Percentiles rank a stretch among this genome's conserved stretches.
phyloP scores from a whole-genome alignment of 2,113 vertebrate genomes.

The Thunnus maccoyii region DNA sequence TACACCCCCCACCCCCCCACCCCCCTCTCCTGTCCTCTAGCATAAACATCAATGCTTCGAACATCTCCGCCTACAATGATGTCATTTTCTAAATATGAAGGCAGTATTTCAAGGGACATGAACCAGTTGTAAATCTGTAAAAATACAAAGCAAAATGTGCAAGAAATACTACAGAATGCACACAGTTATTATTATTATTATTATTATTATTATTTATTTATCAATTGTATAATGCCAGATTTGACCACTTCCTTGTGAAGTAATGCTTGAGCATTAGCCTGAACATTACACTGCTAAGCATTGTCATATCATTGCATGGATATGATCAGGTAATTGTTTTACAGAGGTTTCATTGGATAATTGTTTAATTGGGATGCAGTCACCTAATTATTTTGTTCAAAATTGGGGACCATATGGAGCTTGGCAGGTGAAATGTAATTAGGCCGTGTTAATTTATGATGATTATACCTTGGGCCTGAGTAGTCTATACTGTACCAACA shows the following conservation, averaged over 20 bases:
- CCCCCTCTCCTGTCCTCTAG: slow-evolving; percentile 58
- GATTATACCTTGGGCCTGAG: slow-evolving; percentile 48
- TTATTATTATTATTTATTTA: slow-evolving; percentile 1
- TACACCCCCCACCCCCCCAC: slow-evolving; percentile 32
- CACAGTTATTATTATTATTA: not conserved
- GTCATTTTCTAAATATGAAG: slow-evolving; percentile 56
- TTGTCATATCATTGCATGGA: slow-evolving; percentile 22
- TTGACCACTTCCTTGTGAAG: not conserved
- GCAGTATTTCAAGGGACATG: not conserved
- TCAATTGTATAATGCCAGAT: slow-evolving; percentile 9
- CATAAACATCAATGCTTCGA: slow-evolving; percentile 58
- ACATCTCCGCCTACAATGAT: slow-evolving; percentile 50
- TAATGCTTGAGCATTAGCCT: not conserved
- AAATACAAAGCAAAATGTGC: not conserved
- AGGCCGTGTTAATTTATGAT: slow-evolving; percentile 67
- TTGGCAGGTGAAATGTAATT: slow-evolving; percentile 74
- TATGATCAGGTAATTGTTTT: slow-evolving; percentile 58
- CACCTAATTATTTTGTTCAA: slow-evolving; percentile 66
- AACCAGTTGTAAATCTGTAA: slow-evolving; percentile 5
- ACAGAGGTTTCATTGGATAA: slow-evolving; percentile 66
- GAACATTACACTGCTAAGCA: slow-evolving; percentile 5
- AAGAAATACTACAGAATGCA: not conserved
- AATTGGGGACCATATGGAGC: slow-evolving; percentile 68
- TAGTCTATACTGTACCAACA: slow-evolving; percentile 35
- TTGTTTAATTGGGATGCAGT: slow-evolving; percentile 68